These are phyloP conservation scores for Priocnemis perturbator DNA, from an alignment of 2,888 invertebrate genomes.

Conservation along the genomic window DNA sequence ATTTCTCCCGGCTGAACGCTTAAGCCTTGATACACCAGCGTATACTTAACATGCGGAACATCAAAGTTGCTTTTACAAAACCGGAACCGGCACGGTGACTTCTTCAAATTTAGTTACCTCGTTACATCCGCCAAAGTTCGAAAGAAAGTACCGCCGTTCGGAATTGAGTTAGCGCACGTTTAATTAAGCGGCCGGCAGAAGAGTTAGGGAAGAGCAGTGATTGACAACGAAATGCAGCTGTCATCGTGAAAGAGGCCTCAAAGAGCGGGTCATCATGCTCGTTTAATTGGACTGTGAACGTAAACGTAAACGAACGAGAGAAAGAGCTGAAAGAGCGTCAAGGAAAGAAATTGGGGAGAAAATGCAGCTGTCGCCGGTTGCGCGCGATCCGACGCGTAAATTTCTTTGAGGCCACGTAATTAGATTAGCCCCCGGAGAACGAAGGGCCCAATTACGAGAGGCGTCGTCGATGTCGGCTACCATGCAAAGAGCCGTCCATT, in stretches of 20 bases:
- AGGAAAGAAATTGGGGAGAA: conserved; percentile 29
- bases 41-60: too few species aligned
- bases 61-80: too few species aligned
- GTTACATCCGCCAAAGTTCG: conserved; percentile 38
- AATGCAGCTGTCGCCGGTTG: conserved; percentile 30
- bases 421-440: conserved; percentile 22
- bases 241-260: conserved; percentile 35
- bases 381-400: conserved; percentile 25
- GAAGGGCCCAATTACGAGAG: conserved; percentile 23
- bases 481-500: not conserved
- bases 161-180: conserved; percentile 41
- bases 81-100: conserved; percentile 5
- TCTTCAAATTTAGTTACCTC: conserved; percentile 42
- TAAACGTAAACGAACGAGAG: not conserved
- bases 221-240: conserved; percentile 50
- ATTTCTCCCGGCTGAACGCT: too few species aligned
- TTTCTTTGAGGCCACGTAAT: conserved; percentile 38
- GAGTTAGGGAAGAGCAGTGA: conserved; percentile 41
- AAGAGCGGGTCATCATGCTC: conserved; percentile 23
- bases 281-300: conserved; percentile 42
- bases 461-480: conserved; percentile 10
- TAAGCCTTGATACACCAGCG: too few species aligned
- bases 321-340: not conserved
- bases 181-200: conserved; percentile 42
- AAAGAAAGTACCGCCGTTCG: conserved; percentile 36